phyloP scores from a whole-genome alignment of 2,113 vertebrate species.

The Salvelinus sp. region DNA sequence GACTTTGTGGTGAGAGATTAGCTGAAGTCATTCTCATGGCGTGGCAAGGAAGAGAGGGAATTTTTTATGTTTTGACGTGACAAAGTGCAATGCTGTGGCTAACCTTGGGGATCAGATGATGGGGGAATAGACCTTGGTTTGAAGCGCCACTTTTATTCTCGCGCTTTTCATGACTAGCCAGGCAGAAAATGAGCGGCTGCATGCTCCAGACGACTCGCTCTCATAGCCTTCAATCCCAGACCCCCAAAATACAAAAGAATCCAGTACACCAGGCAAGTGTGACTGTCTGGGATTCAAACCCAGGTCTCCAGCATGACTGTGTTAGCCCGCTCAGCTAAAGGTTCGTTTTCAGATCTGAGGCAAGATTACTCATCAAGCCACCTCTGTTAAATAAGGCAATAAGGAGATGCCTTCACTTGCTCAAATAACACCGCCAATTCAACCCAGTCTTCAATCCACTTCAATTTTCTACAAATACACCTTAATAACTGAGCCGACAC shows the following conservation, averaged over 20 bases:
- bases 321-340: no score
- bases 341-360: no score
- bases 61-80: slow-evolving; percentile 57
- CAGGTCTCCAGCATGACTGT: no score
- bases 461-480: slow-evolving; percentile 6
- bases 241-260: slow-evolving; percentile 35
- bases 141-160: slow-evolving; percentile 55
- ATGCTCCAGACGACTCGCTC: slow-evolving; percentile 33
- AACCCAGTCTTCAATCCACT: not conserved
- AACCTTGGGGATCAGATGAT: slow-evolving; percentile 63
- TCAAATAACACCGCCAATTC: not conserved
- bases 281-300: no score
- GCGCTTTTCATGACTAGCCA: slow-evolving; percentile 54
- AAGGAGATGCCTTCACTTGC: not conserved
- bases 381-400: no score
- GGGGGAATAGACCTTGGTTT: slow-evolving; percentile 69
- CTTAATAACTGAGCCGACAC: not conserved
- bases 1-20: slow-evolving; percentile 56
- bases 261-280: not conserved
- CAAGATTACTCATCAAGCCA: no score
- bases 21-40: slow-evolving; percentile 46
- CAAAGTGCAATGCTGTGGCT: slow-evolving; percentile 53
- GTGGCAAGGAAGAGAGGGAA: slow-evolving; percentile 33
- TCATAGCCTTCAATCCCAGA: slow-evolving; percentile 16
- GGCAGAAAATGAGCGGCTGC: slow-evolving; percentile 58